Base-by-base conservation (phyloP, 2,113 vertebrate species). In the Dermatemys mawii region DNA sequence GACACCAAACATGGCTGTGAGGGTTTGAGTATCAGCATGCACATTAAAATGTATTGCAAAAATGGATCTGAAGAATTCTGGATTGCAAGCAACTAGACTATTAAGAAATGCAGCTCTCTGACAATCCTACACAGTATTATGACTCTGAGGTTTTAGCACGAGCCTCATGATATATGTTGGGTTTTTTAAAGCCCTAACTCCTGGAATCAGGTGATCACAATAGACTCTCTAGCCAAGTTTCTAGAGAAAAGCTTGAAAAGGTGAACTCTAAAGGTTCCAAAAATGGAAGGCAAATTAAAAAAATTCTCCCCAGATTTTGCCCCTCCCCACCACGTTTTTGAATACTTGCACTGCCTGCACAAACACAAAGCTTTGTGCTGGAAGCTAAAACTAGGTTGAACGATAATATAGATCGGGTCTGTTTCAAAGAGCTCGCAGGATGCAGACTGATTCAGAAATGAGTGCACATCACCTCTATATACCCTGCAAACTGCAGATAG, bases 281-380 rank as follows among this genome's bases (percentile, higher is more conserved):
- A 73, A 11, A 7, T 8, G 54, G 3, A 8, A 83, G 32, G 41
- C 9, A 3, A 0, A 1, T 32, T 75, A 41, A 2, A 76, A 12
- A 60, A 32, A 60, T 32, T 35, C 29, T 35, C 57, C 32, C 57
- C 32, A 11, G 57, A 13, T 35, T 35, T 60, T 35, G 29, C 14
- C 26, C 0, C 4, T 54, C n/a, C 5, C 3, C 16, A 2, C 4
- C 2, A 32, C 3, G 0, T 60, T 16, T 79, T 67, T 8, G 50
- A 11, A 51, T 5, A 22, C 0, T 0, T 53, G 1, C 0, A 81
- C 5, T 1, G 1, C 29, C 46, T 24, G 78, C 2, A 32, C 9
- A 14, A 83, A 14, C 7, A 73, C 26, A 86, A 76, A 24, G 57
- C 11, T 17, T 24, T 4, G 12, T 6, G 16, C 0, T n/a, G 7